These are phyloP conservation scores for Trileptium ribeirensis DNA, from an alignment of 2,888 invertebrate genomes.

Conservation along the genomic window DNA sequence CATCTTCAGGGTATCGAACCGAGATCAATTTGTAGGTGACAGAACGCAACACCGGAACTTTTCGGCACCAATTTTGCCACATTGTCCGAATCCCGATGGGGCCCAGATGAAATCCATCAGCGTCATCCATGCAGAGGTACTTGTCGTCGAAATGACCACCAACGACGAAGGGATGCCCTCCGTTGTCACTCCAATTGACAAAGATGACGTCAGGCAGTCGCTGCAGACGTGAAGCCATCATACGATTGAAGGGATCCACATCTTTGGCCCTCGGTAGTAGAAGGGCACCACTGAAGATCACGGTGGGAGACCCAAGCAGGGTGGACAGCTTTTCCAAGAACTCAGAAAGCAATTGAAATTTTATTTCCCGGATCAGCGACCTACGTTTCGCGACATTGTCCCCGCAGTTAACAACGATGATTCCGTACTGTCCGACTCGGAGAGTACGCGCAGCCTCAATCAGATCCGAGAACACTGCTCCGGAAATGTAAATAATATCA, in stretches of 20 bases:
- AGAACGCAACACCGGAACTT: background rate
- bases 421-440: background rate
- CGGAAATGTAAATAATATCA: background rate
- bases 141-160: background rate
- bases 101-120: background rate
- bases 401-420: background rate
- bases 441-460: background rate
- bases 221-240: too few relatives aligned
- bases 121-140: background rate
- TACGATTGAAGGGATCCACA: too few relatives aligned
- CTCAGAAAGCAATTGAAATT: background rate
- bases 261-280: background rate
- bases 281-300: background rate
- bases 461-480: background rate
- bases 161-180: background rate
- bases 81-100: background rate
- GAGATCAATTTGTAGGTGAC: too few relatives aligned
- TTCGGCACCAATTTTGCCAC: background rate
- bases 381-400: background rate
- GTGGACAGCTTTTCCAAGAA: background rate
- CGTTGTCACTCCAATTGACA: background rate
- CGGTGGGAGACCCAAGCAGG: background rate
- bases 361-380: background rate
- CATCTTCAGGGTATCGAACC: too few relatives aligned
- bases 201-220: background rate